Evolutionary conservation across 1,140 invertebrate species (phyloP).

Genomic region (Campoletis sonorensis): DNA sequence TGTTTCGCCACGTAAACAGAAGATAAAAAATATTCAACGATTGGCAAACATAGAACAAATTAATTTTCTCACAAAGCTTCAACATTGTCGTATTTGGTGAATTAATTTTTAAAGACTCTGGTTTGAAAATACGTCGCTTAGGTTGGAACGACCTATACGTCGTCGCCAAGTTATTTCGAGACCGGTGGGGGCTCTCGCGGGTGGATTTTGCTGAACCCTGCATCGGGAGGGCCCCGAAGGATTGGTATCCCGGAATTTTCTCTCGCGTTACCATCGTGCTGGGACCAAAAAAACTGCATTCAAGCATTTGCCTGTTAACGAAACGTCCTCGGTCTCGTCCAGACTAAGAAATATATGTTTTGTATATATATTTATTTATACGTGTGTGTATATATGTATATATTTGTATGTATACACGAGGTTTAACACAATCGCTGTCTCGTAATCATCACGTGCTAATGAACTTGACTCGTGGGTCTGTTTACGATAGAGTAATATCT

Average conservation of each 20-base stretch:
- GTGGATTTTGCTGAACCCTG: neutral
- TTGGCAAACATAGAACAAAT: too few species aligned
- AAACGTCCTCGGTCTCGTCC: neutral
- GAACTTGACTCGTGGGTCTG: slow-evolving; percentile 16
- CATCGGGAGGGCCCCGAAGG: slow-evolving; percentile 4
- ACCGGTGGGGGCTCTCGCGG: slow-evolving; percentile 15
- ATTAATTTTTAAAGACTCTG: too few species aligned
- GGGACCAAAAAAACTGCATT: slow-evolving; percentile 3
- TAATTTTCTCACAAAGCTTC: too few species aligned
- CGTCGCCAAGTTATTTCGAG: slow-evolving; percentile 23
- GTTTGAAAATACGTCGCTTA: neutral
- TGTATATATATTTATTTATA: neutral
- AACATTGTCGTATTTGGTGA: too few species aligned
- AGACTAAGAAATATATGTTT: neutral
- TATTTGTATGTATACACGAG: neutral
- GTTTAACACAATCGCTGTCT: neutral
- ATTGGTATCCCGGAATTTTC: neutral
- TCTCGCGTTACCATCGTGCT: neutral
- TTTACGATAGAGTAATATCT: slow-evolving; percentile 28
- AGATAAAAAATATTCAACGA: too few species aligned
- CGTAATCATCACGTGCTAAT: slow-evolving; percentile 24
- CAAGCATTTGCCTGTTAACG: too few species aligned
- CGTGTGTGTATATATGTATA: neutral
- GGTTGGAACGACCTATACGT: neutral
- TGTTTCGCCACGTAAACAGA: too few species aligned